These are phyloP conservation scores for Volucella inflata DNA, from an alignment of 2,888 invertebrate species.

Conservation along the genomic window DNA sequence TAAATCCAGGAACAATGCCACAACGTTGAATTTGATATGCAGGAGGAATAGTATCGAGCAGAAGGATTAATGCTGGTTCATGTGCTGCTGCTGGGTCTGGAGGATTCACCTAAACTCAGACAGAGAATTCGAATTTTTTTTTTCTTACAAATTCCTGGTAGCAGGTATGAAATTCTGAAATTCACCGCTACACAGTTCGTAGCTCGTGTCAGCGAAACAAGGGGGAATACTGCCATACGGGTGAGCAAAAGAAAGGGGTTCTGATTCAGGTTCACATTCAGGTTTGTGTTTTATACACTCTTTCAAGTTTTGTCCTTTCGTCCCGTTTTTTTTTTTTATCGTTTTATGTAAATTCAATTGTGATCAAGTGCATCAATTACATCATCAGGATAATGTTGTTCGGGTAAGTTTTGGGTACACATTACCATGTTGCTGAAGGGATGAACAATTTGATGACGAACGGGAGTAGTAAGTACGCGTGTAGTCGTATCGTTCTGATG, in stretches of 20 bases:
- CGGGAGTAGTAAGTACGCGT: neutral
- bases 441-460: neutral
- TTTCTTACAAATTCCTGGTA: slow-evolving; percentile 68
- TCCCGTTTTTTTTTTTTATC: slow-evolving; percentile 61
- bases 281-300: slow-evolving; percentile 8
- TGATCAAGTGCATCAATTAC: slow-evolving; percentile 76
- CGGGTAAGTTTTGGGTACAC: slow-evolving; percentile 59
- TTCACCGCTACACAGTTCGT: slow-evolving; percentile 27
- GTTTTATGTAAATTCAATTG: slow-evolving; percentile 75
- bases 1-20: slow-evolving; percentile 64
- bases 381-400: slow-evolving; percentile 72
- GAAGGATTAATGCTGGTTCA: slow-evolving; percentile 75
- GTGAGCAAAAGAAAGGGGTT: slow-evolving; percentile 39
- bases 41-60: slow-evolving; percentile 69
- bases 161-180: slow-evolving; percentile 71
- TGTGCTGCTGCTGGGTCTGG: slow-evolving; percentile 29
- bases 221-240: slow-evolving; percentile 71
- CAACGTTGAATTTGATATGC: slow-evolving; percentile 67
- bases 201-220: slow-evolving; percentile 61
- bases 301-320: slow-evolving; percentile 10
- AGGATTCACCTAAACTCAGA: slow-evolving; percentile 16
- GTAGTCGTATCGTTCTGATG: slow-evolving; percentile 41
- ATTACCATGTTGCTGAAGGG: slow-evolving; percentile 30
- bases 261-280: slow-evolving; percentile 37
- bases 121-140: slow-evolving; percentile 39